Evolutionary conservation across 1,140 invertebrate species (phyloP).

Genomic region (Formica exsecta): DNA sequence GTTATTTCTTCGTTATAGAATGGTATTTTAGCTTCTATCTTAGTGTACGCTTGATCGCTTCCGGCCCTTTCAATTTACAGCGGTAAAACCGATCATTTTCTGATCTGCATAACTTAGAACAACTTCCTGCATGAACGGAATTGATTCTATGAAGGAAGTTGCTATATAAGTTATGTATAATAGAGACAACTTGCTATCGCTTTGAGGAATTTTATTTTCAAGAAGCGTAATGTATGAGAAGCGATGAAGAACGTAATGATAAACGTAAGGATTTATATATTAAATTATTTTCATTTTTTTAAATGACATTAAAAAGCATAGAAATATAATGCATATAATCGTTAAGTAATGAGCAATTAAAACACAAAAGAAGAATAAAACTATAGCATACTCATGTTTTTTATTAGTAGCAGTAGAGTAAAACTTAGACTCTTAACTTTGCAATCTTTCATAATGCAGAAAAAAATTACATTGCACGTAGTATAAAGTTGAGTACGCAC

Average conservation of each 20-base stretch:
- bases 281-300: neutral
- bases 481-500: neutral
- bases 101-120: slow-evolving; percentile 51
- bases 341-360: neutral
- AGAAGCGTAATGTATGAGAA: slow-evolving; percentile 10
- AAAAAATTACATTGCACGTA: neutral
- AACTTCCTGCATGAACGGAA: slow-evolving; percentile 40
- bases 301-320: neutral
- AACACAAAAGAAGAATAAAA: neutral
- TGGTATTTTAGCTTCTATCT: slow-evolving; percentile 14
- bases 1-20: slow-evolving; percentile 37
- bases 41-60: slow-evolving; percentile 37
- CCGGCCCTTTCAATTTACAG: slow-evolving; percentile 52
- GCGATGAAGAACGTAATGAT: neutral
- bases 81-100: slow-evolving; percentile 32
- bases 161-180: slow-evolving; percentile 24
- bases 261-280: neutral
- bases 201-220: neutral
- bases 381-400: neutral
- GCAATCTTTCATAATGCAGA: neutral
- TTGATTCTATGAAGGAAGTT: slow-evolving; percentile 38
- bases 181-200: slow-evolving; percentile 19
- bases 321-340: neutral
- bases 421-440: neutral
- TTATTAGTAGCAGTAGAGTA: neutral